Percentiles rank a stretch among this genome's conserved stretches.
phyloP scores from a whole-genome alignment of 2,888 invertebrate genomes.

The Flexamia atlantica region DNA sequence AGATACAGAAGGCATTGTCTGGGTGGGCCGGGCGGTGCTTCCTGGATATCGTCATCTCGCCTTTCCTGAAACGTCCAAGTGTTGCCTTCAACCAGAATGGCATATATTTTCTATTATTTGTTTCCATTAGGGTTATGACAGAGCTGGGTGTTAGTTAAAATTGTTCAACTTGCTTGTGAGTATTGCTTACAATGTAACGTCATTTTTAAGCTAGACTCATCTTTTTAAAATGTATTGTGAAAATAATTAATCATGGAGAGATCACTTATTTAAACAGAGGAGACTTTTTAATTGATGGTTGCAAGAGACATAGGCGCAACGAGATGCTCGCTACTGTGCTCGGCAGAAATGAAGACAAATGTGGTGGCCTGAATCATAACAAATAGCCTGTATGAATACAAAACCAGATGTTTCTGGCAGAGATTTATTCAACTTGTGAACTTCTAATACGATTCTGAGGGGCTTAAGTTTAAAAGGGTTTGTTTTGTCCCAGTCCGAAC shows the following conservation, averaged over 20 bases:
- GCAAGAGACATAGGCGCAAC: not conserved
- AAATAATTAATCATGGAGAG: no score
- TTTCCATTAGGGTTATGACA: no score
- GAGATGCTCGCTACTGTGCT: slow-evolving; percentile 14
- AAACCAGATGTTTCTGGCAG: slow-evolving; percentile 14
- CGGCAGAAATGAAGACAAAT: not conserved
- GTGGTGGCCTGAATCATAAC: not conserved
- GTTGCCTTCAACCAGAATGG: not conserved
- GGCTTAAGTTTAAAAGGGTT: no score
- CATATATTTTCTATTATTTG: no score
- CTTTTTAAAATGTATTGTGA: no score
- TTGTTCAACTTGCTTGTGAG: no score
- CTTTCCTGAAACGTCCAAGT: slow-evolving; percentile 34
- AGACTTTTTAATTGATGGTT: not conserved
- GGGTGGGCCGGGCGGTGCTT: slow-evolving; percentile 43
- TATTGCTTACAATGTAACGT: no score
- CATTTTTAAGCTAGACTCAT: no score
- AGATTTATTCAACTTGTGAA: slow-evolving; percentile 7
- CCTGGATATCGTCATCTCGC: slow-evolving; percentile 49
- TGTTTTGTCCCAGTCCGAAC: no score
- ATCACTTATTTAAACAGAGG: no score
- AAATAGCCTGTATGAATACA: not conserved
- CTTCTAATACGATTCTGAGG: not conserved
- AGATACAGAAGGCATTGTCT: slow-evolving; percentile 42
- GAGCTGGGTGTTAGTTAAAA: no score